Base-by-base conservation (phyloP, 2,113 vertebrate genomes). In the Brienomyrus longianalis region DNA sequence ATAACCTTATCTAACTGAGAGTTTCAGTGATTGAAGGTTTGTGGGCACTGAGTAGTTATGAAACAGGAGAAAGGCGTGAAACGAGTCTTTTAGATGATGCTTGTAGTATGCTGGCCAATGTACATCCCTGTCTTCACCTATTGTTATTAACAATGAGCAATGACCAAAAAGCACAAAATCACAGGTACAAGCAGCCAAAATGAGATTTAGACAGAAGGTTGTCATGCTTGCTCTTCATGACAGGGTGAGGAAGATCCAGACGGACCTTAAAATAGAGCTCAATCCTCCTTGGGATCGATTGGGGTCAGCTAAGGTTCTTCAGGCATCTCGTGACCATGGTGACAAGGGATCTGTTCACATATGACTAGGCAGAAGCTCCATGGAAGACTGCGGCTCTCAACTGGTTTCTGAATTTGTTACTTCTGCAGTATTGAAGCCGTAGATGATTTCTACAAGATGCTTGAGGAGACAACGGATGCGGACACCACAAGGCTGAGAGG, bases 401-500 rank as follows among this genome's bases (percentile, higher is more conserved):
- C 35, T 43, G 35, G 13, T 43, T 80, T 43, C 15, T 43, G 74
- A 80, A 80, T 43, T 35, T 70, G n/a, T 80, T 80, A 80, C 54
- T 27, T 88, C 19, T 5, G n/a, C 77, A 92, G 91, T 43, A 27
- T 91, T 35, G 39, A 89, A 17, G 83, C 48, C 0, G 35, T 90
- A 7, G 85, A 91, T 17, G 90, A 88, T 13, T 91, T 90, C 85
- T 90, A 91, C 70, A 89, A 15, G 10, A 62, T 52, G 35, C 8
- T 89, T 27, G 48, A 47, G 0, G 45, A 86, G 13, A 66, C 88
- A 13, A 48, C 87, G 9, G 50, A 52, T 8, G 7, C 88, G 4
- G 89, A 92, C 51, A 66, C 86, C 5, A n/a, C 8, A 7, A 88
- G 91, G 88, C 50, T 92, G 62, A 85, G 48, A 27, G 90, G 89